A percentile compares a stretch with the other conserved stretches of the same genome.
phyloP scores from a whole-genome alignment of 2,797 vertebrate genomes.

The Monodelphis domestica region DNA sequence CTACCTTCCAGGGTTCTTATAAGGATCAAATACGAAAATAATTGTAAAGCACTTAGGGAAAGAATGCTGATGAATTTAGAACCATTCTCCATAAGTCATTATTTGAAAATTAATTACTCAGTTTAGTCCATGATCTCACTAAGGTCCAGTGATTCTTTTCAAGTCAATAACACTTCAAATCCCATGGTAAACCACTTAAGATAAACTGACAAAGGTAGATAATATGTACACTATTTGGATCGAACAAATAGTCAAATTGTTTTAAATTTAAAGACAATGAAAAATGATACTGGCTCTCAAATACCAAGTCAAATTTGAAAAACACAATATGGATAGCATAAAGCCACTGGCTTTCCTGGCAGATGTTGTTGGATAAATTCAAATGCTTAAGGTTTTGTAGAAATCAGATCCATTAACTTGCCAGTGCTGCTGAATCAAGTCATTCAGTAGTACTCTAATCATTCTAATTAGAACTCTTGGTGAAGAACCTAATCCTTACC shows the following conservation, averaged over 20 bases:
- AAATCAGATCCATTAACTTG: neutral
- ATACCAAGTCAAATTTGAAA: neutral
- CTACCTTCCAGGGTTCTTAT: neutral
- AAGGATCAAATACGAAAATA: neutral
- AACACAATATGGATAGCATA: neutral
- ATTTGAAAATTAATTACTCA: conserved; percentile 7
- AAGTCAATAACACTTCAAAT: neutral
- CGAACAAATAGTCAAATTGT: neutral
- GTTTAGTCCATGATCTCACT: conserved; percentile 4
- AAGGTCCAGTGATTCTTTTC: neutral
- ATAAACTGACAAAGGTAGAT: neutral
- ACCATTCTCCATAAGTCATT: neutral
- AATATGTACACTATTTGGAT: neutral
- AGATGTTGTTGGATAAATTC: neutral
- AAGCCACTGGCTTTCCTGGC: neutral
- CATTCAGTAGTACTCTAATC: conserved; percentile 20
- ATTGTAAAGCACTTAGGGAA: neutral
- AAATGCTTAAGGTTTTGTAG: neutral
- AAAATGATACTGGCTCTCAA: neutral
- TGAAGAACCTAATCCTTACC: neutral
- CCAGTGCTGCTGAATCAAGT: neutral
- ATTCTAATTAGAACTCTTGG: conserved; percentile 2
- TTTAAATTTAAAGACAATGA: neutral
- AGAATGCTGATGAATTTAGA: neutral
- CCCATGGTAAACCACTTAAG: neutral